phyloP scores from a whole-genome alignment of 2,113 vertebrate genomes.

The Sialia sialis region DNA sequence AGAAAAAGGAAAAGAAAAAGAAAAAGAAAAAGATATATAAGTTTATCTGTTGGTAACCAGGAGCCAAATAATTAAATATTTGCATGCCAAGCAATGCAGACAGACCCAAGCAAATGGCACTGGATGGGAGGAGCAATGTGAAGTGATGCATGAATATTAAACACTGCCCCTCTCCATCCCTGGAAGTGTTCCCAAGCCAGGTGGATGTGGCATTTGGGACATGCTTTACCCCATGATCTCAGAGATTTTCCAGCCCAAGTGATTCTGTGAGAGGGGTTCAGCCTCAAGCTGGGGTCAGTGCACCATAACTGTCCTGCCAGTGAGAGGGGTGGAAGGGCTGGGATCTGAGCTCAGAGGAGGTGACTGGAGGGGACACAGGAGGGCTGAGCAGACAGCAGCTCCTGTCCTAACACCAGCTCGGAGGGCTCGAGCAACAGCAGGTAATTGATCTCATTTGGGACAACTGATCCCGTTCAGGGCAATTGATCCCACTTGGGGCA shows the following conservation, averaged over 20 bases:
- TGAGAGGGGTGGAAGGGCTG: background rate
- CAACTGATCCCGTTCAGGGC: background rate
- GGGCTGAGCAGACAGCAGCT: background rate
- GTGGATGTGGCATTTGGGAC: background rate
- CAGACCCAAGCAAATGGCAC: background rate
- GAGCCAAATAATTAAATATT: background rate
- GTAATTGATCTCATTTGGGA: background rate
- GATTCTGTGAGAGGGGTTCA: background rate
- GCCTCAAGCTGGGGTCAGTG: fast-evolving
- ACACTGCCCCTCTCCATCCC: background rate
- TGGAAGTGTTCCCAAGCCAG: background rate
- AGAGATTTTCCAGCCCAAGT: background rate
- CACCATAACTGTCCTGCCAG: background rate
- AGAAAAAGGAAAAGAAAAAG: fast-evolving
- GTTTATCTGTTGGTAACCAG: background rate
- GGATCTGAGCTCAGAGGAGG: no score
- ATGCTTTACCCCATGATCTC: fast-evolving
- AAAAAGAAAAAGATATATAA: fast-evolving
- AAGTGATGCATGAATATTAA: background rate
- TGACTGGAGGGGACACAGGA: background rate
- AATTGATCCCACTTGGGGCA: background rate
- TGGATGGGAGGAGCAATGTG: background rate
- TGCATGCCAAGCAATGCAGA: background rate
- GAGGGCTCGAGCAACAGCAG: background rate
- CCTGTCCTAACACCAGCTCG: background rate